Conservation (phyloP, 2,888 invertebrate species). For the Synergus japonicus region DNA sequence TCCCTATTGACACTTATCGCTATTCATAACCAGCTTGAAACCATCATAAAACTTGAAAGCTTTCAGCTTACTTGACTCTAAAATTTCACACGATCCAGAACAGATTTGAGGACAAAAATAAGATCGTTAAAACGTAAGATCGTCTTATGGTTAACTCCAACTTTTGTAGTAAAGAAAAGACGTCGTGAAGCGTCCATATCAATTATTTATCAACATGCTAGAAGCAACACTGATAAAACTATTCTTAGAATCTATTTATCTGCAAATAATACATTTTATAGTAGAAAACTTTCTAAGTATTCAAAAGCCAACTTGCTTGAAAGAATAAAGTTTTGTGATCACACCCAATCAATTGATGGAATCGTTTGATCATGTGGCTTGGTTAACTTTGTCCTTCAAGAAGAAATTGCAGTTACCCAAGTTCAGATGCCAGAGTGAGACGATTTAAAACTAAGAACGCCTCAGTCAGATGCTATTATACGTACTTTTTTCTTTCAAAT, state of each 20-base stretch:
- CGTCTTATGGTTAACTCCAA: background rate
- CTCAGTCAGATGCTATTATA: constrained; percentile 12
- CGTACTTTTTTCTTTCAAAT: too few species aligned
- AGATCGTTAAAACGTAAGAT: background rate
- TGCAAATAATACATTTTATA: too few species aligned
- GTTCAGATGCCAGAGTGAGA: constrained; percentile 11
- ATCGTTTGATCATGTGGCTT: constrained; percentile 32
- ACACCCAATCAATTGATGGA: constrained; percentile 35
- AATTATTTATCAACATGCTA: background rate
- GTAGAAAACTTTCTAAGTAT: background rate
- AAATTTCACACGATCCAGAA: constrained; percentile 43
- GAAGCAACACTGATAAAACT: background rate
- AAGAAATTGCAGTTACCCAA: constrained; percentile 22
- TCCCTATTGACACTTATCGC: constrained; percentile 58
- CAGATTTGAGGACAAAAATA: background rate
- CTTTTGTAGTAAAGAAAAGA: background rate
- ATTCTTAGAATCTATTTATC: too few species aligned
- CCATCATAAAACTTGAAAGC: constrained; percentile 55
- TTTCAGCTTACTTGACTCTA: constrained; percentile 52
- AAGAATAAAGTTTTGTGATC: constrained; percentile 26
- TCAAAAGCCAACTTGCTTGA: constrained; percentile 11
- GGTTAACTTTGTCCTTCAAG: constrained; percentile 18
- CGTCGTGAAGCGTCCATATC: background rate
- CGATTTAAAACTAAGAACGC: constrained; percentile 24
- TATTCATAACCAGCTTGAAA: constrained; percentile 55